These are phyloP conservation scores for Pentamera pediparva DNA, from an alignment of 53 echinoderm and acorn worm species.

Conservation along the genomic window DNA sequence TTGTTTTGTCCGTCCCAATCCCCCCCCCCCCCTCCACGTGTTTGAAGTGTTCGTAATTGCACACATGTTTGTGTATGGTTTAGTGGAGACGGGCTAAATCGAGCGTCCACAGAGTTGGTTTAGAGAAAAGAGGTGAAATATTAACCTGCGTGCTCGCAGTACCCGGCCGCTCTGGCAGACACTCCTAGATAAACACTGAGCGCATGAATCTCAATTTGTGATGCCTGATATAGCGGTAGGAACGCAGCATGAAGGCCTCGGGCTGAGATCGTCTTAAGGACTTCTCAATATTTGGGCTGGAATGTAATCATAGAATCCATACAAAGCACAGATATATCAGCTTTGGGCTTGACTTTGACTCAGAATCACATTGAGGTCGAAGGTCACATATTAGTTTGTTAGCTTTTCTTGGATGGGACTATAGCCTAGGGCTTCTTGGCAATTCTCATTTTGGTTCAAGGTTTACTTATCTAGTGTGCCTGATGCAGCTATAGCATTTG, in stretches of 20 bases:
- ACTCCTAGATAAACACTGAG: slow-evolving; percentile 30
- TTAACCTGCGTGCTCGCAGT: not conserved
- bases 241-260: slow-evolving; percentile 5
- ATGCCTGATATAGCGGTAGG: slow-evolving; percentile 10
- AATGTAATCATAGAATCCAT: slow-evolving; percentile 9
- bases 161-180: slow-evolving; percentile 8
- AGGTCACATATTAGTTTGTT: no score
- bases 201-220: slow-evolving; percentile 33
- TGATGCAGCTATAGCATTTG: no score
- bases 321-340: not conserved
- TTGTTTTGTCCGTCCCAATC: no score
- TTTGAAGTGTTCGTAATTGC: slow-evolving; percentile 28
- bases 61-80: slow-evolving; percentile 38
- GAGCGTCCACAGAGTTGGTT: slow-evolving; percentile 27
- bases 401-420: no score
- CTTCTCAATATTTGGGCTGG: slow-evolving; percentile 16
- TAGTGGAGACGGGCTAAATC: slow-evolving; percentile 31
- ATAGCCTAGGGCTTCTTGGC: no score
- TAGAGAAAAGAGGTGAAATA: slow-evolving; percentile 36
- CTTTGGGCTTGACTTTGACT: no score
- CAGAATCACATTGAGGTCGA: no score
- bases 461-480: no score
- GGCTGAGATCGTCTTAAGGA: not conserved
- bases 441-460: no score
- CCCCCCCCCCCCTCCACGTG: slow-evolving; percentile 21